These are phyloP conservation scores for Archips xylosteana DNA, from an alignment of 2,888 invertebrate species.

Conservation along the genomic window DNA sequence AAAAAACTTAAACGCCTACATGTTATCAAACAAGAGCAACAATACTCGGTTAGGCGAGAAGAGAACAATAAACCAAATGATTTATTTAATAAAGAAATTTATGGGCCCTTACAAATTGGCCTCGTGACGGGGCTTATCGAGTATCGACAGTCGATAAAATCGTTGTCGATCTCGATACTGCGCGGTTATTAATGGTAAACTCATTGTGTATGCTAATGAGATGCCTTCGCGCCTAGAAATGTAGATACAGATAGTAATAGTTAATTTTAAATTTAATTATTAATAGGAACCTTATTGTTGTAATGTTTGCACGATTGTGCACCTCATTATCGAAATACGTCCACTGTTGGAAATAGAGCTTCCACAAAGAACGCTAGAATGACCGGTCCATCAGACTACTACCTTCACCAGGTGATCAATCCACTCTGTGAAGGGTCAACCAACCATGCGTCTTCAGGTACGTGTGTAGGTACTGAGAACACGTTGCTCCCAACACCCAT, in stretches of 20 bases:
- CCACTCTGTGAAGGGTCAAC: too few relatives aligned
- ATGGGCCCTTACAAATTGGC: constrained; percentile 81
- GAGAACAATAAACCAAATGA: constrained; percentile 81
- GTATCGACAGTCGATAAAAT: constrained; percentile 74
- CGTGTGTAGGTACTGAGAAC: too few relatives aligned
- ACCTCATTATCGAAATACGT: too few relatives aligned
- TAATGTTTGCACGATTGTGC: not conserved
- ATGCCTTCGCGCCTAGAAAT: constrained; percentile 45
- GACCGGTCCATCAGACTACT: too few relatives aligned
- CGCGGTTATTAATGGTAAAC: constrained; percentile 72
- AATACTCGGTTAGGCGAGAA: constrained; percentile 75
- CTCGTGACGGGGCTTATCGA: constrained; percentile 78
- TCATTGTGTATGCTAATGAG: constrained; percentile 74
- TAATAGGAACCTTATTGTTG: not conserved
- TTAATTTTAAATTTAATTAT: constrained; percentile 7
- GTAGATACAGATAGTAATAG: constrained; percentile 13
- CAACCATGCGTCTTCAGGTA: too few relatives aligned
- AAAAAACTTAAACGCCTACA: constrained; percentile 38
- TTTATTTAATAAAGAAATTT: constrained; percentile 85
- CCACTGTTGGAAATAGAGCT: too few relatives aligned
- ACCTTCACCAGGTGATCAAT: too few relatives aligned
- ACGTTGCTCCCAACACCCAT: too few relatives aligned
- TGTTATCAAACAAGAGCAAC: constrained; percentile 56
- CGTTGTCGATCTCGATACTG: constrained; percentile 71
- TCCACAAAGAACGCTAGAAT: too few relatives aligned